These are phyloP conservation scores for Euphonia xanthogaster DNA, from an alignment of 2,797 vertebrate species.

Conservation along the genomic window DNA sequence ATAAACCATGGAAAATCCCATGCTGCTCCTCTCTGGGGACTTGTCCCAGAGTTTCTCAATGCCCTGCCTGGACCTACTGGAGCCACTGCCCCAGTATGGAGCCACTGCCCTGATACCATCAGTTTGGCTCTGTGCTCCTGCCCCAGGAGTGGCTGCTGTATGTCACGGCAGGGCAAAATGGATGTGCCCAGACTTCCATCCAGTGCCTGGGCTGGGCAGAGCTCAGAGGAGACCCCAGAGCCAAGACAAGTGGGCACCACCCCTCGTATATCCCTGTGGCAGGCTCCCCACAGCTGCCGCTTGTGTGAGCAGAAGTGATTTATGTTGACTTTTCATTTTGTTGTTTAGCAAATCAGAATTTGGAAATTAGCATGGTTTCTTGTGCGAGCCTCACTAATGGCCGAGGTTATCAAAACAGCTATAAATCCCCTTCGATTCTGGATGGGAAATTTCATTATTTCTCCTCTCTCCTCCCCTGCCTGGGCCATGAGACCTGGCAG, in stretches of 20 bases:
- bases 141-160: background rate
- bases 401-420: slow-evolving; percentile 88
- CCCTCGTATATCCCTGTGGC: background rate
- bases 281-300: slow-evolving; percentile 9
- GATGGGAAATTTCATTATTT: slow-evolving; percentile 75
- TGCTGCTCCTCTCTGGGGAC: background rate
- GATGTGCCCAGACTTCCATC: background rate
- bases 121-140: background rate
- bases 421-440: slow-evolving; percentile 82
- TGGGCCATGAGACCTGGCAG: slow-evolving; percentile 61
- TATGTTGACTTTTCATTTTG: slow-evolving; percentile 42
- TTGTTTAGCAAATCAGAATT: slow-evolving; percentile 57
- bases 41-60: background rate
- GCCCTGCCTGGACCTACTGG: background rate
- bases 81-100: background rate
- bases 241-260: accelerated
- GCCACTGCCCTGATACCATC: background rate
- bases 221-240: background rate
- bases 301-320: slow-evolving; percentile 34
- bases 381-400: slow-evolving; percentile 17
- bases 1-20: background rate
- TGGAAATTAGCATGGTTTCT: slow-evolving; percentile 58
- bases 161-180: accelerated
- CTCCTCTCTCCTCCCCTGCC: slow-evolving; percentile 44
- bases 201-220: background rate